phyloP scores from a whole-genome alignment of 2,888 invertebrate genomes.

The Poecilus cupreus region DNA sequence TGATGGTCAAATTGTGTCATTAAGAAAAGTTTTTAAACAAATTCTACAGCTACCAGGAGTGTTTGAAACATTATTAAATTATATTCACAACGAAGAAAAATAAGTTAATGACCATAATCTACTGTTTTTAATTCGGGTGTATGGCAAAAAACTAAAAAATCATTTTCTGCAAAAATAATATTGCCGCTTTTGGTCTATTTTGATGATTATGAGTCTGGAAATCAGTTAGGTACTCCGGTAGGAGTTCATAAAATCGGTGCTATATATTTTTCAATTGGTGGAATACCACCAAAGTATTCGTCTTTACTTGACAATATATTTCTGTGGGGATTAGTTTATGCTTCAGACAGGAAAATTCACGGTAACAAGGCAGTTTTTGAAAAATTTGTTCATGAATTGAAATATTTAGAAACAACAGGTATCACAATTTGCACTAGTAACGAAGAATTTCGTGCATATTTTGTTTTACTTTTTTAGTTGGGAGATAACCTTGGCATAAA shows the following conservation, averaged over 20 bases:
- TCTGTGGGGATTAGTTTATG: slow-evolving; percentile 62
- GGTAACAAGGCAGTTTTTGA: slow-evolving; percentile 63
- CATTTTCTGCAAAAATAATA: slow-evolving; percentile 39
- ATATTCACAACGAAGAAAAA: background rate
- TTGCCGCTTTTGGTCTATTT: slow-evolving; percentile 60
- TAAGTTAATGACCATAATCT: background rate
- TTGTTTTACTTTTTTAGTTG: slow-evolving; percentile 19
- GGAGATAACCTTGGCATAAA: background rate
- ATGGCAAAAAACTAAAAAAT: slow-evolving; percentile 44
- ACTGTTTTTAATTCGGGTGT: slow-evolving; percentile 47
- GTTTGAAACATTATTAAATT: background rate
- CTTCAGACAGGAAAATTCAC: slow-evolving; percentile 62
- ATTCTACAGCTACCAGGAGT: slow-evolving; percentile 1
- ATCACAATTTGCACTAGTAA: slow-evolving; percentile 58
- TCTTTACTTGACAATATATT: slow-evolving; percentile 60
- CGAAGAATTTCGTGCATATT: slow-evolving; percentile 56
- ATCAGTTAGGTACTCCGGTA: slow-evolving; percentile 61
- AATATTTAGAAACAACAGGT: slow-evolving; percentile 62
- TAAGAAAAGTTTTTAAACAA: slow-evolving; percentile 18
- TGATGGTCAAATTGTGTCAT: slow-evolving; percentile 10
- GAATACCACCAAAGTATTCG: slow-evolving; percentile 59
- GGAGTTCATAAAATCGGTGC: slow-evolving; percentile 62
- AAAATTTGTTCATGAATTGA: slow-evolving; percentile 62
- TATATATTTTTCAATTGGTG: slow-evolving; percentile 60
- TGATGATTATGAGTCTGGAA: slow-evolving; percentile 62